A percentile compares a stretch with the other conserved stretches of the same genome.
phyloP scores from a whole-genome alignment of 23 tunicate genomes.

The Ciona savignyi region DNA sequence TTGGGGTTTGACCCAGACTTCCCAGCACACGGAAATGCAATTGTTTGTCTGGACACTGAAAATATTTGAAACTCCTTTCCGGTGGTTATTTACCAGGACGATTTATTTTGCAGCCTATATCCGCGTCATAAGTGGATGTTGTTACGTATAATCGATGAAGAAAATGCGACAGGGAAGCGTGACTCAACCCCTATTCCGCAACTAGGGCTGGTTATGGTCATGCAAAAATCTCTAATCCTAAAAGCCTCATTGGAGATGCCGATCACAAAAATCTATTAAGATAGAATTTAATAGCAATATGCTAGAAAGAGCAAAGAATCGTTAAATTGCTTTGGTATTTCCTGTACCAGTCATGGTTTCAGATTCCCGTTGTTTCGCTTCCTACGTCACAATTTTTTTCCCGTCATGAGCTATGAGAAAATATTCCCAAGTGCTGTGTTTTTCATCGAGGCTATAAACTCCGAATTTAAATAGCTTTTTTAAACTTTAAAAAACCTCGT shows the following conservation, averaged over 20 bases:
- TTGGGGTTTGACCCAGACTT: too few species aligned
- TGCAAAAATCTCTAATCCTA: too few species aligned
- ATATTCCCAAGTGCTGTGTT: neutral
- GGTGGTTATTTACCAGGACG: neutral
- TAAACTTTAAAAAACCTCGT: neutral
- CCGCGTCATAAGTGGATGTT: neutral
- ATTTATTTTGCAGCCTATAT: neutral
- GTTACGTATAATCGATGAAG: neutral
- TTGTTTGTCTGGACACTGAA: neutral
- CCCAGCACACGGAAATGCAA: too few species aligned
- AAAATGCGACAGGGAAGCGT: neutral
- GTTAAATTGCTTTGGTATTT: neutral
- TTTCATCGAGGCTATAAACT: neutral
- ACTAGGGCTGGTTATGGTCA: neutral
- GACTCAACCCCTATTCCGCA: neutral
- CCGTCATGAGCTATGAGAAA: neutral
- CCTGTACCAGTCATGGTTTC: neutral
- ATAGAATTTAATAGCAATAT: neutral
- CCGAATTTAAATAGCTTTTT: neutral
- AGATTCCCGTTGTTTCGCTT: neutral
- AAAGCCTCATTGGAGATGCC: neutral
- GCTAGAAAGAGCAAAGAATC: neutral
- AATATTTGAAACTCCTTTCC: neutral
- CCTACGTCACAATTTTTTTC: neutral
- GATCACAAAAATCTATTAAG: neutral